Conservation (phyloP, 2,797 vertebrate genomes). For the Tangara arthus region DNA sequence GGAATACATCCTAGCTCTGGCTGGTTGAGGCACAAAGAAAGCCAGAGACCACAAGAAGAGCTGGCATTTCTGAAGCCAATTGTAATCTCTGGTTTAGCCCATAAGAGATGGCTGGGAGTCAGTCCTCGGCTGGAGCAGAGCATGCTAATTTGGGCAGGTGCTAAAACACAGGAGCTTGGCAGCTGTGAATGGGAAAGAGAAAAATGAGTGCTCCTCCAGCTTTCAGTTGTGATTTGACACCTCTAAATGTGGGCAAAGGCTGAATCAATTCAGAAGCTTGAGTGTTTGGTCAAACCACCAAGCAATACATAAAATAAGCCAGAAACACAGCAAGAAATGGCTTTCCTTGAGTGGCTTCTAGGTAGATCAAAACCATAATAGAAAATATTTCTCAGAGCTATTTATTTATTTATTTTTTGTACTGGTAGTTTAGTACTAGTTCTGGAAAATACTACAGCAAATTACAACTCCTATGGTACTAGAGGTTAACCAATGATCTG, state of each 20-base stretch:
- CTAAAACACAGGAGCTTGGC: conserved; percentile 48
- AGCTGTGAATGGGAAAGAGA: conserved; percentile 13
- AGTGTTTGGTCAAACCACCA: background rate
- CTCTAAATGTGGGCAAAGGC: background rate
- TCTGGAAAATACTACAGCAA: background rate
- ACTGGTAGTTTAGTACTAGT: background rate
- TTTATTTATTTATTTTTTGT: background rate
- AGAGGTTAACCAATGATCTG: background rate
- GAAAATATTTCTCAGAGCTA: background rate
- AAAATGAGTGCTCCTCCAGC: background rate
- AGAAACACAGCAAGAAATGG: background rate
- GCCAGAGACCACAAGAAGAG: background rate
- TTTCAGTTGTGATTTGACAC: background rate
- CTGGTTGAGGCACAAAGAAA: conserved; percentile 7
- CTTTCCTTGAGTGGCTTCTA: background rate
- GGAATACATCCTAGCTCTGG: background rate
- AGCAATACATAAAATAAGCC: background rate
- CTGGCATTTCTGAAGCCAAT: background rate
- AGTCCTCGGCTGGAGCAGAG: background rate
- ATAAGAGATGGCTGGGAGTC: conserved; percentile 8
- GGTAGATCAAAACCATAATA: background rate
- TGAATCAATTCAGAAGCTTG: background rate
- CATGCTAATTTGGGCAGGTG: conserved; percentile 44
- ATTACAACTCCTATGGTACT: background rate
- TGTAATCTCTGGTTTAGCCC: background rate